Evolutionary conservation across 1,140 invertebrate genomes (phyloP).

Genomic region (Littorina saxatilis): DNA sequence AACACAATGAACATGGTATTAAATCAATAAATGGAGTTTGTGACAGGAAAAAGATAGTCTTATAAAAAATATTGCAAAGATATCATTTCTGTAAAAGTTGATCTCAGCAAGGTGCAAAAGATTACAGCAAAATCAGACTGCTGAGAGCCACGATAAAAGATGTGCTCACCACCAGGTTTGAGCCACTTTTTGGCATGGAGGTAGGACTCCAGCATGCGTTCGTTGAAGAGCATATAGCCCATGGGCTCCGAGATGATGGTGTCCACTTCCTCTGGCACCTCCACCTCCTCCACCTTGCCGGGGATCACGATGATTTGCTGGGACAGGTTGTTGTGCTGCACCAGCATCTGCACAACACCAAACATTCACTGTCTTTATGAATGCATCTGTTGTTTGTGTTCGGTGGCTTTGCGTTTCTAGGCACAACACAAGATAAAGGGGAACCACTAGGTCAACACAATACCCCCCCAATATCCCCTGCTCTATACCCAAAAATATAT

Average conservation of each 20-base stretch:
- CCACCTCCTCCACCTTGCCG: slow-evolving; percentile 99
- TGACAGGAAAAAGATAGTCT: no score
- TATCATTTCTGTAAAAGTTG: no score
- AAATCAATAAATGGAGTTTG: no score
- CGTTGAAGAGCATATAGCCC: slow-evolving; percentile 99
- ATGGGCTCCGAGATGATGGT: slow-evolving; percentile 99
- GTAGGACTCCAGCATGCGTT: slow-evolving; percentile 99
- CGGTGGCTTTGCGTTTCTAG: no score
- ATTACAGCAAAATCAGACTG: no score
- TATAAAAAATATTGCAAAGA: not conserved
- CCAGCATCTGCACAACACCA: slow-evolving; percentile 81
- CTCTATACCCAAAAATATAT: no score
- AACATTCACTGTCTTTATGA: not conserved
- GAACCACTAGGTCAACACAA: no score
- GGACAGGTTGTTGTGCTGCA: slow-evolving; percentile 87
- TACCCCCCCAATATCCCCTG: no score
- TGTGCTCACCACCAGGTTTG: slow-evolving; percentile 87
- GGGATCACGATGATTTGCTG: slow-evolving; percentile 90
- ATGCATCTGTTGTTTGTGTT: no score
- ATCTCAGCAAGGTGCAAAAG: no score
- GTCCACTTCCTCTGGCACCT: slow-evolving; percentile 95
- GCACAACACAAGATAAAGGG: no score
- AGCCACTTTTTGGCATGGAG: slow-evolving; percentile 99
- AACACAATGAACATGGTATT: not conserved
- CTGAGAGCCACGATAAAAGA: no score